A percentile compares a stretch with the other conserved stretches of the same genome.
These are phyloP conservation scores for fruit fly (Drosophila melanogaster) DNA, from an alignment of 1,140 invertebrate species.

Conservation along the genomic window DNA sequence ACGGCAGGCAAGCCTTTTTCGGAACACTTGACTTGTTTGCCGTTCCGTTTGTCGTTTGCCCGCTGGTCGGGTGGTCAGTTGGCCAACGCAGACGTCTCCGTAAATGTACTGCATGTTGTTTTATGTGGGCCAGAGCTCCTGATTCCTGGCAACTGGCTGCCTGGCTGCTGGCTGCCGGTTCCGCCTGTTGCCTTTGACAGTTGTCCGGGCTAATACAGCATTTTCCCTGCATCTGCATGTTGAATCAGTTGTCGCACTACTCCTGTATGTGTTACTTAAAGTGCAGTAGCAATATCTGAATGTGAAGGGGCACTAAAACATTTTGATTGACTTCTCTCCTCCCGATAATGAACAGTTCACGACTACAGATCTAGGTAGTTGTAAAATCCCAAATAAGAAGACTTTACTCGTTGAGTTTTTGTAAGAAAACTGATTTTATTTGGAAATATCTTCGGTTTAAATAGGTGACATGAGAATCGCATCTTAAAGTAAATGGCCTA, in stretches of 20 bases:
- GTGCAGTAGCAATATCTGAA: constrained; percentile 25
- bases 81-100: constrained; percentile 35
- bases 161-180: constrained; percentile 24
- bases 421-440: too few relatives aligned
- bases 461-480: too few relatives aligned
- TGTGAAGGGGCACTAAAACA: constrained; percentile 25
- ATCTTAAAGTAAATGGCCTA: too few relatives aligned
- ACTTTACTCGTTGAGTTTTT: too few relatives aligned
- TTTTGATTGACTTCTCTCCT: constrained; percentile 39
- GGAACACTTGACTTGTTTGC: constrained; percentile 66
- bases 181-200: constrained; percentile 65
- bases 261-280: constrained; percentile 45
- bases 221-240: constrained; percentile 44
- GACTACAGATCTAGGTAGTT: constrained; percentile 1
- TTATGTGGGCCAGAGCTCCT: constrained; percentile 37
- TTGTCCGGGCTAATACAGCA: constrained; percentile 54
- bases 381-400: too few relatives aligned
- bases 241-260: constrained; percentile 6
- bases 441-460: too few relatives aligned
- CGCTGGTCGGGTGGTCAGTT: constrained; percentile 37
- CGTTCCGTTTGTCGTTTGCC: constrained; percentile 47
- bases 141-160: constrained; percentile 4
- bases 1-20: constrained; percentile 11
- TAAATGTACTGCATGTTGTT: constrained; percentile 25
- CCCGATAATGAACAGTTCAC: constrained; percentile 10